phyloP scores from a whole-genome alignment of 2,113 vertebrate genomes.

The Peromyscus leucopus region DNA sequence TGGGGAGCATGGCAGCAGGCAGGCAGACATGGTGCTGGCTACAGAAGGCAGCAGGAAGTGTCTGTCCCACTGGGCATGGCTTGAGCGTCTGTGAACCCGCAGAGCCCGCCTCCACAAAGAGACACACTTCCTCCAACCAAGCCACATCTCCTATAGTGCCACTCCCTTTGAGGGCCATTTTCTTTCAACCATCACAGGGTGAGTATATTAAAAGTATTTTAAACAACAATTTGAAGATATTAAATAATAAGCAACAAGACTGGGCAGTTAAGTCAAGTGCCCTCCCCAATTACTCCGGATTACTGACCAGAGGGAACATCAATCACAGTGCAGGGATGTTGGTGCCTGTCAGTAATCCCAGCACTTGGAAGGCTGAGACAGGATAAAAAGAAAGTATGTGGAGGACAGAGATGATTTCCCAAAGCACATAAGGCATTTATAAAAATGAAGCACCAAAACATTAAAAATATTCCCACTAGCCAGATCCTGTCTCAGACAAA shows the following conservation, averaged over 20 bases:
- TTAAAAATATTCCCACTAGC: background rate
- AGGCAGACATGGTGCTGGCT: background rate
- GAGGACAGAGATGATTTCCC: background rate
- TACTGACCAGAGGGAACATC: background rate
- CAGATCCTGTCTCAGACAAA: background rate
- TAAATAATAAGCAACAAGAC: background rate
- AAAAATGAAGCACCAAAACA: background rate
- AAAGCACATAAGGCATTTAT: background rate
- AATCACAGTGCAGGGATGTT: background rate
- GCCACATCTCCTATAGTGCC: background rate
- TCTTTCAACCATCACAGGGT: background rate
- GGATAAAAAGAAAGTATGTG: background rate
- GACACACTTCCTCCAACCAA: background rate
- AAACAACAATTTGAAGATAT: background rate
- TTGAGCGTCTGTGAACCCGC: background rate
- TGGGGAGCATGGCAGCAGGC: background rate
- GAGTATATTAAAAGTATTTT: background rate
- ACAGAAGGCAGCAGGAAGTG: background rate
- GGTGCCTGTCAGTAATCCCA: background rate
- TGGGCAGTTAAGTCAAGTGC: too few relatives aligned
- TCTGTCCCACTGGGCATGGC: background rate
- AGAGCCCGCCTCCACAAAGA: background rate
- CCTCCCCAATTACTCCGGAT: background rate
- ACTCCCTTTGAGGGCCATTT: background rate
- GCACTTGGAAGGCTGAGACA: background rate